Conservation (phyloP, 2,797 vertebrate species). For the Salarias fasciatus region DNA sequence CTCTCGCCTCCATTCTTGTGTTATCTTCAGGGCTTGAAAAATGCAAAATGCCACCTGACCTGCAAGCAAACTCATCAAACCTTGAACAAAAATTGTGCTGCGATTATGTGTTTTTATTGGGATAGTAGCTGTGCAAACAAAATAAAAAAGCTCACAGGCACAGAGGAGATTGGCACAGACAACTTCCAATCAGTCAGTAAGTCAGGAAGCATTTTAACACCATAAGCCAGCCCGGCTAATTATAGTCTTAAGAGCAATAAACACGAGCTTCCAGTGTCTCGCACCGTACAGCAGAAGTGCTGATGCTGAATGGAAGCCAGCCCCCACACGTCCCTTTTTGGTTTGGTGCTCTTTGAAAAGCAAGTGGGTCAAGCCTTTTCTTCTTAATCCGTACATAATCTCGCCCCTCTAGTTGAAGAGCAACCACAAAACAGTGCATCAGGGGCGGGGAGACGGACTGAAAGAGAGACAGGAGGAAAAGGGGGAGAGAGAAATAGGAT, state of each 20-base stretch:
- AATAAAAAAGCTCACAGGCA: not conserved
- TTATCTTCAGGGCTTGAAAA: constrained; percentile 53
- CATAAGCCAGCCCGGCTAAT: constrained; percentile 63
- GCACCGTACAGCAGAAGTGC: constrained; percentile 53
- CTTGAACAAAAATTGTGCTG: constrained; percentile 4
- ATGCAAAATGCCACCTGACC: constrained; percentile 55
- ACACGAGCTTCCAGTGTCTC: constrained; percentile 58
- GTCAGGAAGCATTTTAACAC: constrained; percentile 53
- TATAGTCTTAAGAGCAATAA: constrained; percentile 69
- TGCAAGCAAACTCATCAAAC: constrained; percentile 35
- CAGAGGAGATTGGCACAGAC: constrained; percentile 16
- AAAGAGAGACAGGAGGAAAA: constrained; percentile 19
- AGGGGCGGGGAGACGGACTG: constrained; percentile 15
- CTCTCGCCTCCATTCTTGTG: constrained; percentile 47
- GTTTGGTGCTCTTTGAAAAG: constrained; percentile 69
- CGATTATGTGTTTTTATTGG: constrained; percentile 17
- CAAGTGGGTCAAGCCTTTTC: constrained; percentile 81
- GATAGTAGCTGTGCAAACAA: not conserved
- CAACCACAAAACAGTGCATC: constrained; percentile 57
- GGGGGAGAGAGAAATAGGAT: constrained; percentile 17
- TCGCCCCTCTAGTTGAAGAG: constrained; percentile 62
- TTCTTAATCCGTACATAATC: constrained; percentile 79
- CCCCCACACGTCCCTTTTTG: constrained; percentile 43
- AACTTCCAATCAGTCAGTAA: constrained; percentile 53
- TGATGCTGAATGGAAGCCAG: constrained; percentile 59